phyloP scores from a whole-genome alignment of 1,140 invertebrate species.

The Aleiodes sp. region DNA sequence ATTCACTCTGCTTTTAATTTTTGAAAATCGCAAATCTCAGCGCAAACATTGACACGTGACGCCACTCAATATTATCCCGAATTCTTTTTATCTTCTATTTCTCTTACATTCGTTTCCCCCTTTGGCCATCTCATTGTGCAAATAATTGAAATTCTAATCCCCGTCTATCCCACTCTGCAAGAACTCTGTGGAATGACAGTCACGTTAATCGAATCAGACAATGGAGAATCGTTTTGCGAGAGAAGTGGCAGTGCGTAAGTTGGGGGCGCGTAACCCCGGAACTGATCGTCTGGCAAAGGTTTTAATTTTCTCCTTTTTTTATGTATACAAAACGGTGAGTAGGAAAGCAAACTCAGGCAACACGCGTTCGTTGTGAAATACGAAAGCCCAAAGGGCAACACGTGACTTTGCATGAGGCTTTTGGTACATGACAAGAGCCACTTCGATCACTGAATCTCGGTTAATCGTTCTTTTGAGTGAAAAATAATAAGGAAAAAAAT shows the following conservation, averaged over 20 bases:
- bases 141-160: conserved; percentile 67
- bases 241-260: conserved; percentile 30
- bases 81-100: conserved; percentile 34
- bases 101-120: background rate
- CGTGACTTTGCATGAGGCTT: conserved; percentile 56
- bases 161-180: conserved; percentile 27
- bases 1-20: background rate
- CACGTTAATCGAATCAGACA: conserved; percentile 56
- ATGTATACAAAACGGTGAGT: background rate
- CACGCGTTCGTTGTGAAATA: conserved; percentile 25
- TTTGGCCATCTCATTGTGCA: conserved; percentile 51
- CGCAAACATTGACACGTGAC: conserved; percentile 61
- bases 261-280: conserved; percentile 53
- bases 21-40: conserved; percentile 1
- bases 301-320: background rate
- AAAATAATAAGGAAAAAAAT: background rate
- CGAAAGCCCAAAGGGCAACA: conserved; percentile 51
- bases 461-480: background rate
- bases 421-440: conserved; percentile 8
- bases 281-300: conserved; percentile 37
- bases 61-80: conserved; percentile 54
- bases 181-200: conserved; percentile 51
- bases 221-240: conserved; percentile 31
- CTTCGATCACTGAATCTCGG: conserved; percentile 1
- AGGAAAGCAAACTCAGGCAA: conserved; percentile 23